Base-by-base conservation (phyloP, 2,888 invertebrate genomes). In the Unio delphinus region DNA sequence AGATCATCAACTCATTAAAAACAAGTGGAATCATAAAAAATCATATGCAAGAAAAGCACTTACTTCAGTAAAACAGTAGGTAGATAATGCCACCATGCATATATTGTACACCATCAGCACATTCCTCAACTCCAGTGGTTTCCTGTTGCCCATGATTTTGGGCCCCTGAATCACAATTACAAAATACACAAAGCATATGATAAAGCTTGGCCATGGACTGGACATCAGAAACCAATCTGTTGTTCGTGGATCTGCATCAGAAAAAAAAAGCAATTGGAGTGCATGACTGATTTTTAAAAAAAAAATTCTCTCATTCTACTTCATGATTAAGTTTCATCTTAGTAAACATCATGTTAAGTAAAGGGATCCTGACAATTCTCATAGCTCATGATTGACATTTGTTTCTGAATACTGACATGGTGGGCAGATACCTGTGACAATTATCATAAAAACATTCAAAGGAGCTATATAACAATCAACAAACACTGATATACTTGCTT, bases 1-100 rank as follows among this genome's bases (percentile, higher is more conserved):
- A 3, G 15, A 45, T 45, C 15, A 1, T 15, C 45, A 45, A 45
- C 11, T 45, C 45, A 45, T 15, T 45, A 45, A 45, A 45, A 45
- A 45, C 45, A 45, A 45, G 45, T 15, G 45, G 8, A 11, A 45
- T 45, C 15, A 11, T 3, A 11, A 45, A 45, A 45, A 45, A 45
- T 45, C 4, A 45, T 11, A 54, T 54, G 1, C 1, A n/a, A 54
- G 26, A 20, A 54, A n/a, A 54, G 2, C 20, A 76, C 92, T 93
- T 93, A 97, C 97, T 94, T 97, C 96, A 90, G 95, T 94, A 91
- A 96, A 96, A 90, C 96, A 94, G 94, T 95, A 97, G 75, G 94
- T 92, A 88, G 96, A 97, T 91, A 97, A 95, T 82, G 95, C 86
- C 55, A 97, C 96, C 92, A 97, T 97, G 87, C 94, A 92, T 80